Evolutionary conservation across 2,888 invertebrate genomes (phyloP), one percentile per base, ranked within the genome.

Genomic region (Acanthosepion esculentum): DNA sequence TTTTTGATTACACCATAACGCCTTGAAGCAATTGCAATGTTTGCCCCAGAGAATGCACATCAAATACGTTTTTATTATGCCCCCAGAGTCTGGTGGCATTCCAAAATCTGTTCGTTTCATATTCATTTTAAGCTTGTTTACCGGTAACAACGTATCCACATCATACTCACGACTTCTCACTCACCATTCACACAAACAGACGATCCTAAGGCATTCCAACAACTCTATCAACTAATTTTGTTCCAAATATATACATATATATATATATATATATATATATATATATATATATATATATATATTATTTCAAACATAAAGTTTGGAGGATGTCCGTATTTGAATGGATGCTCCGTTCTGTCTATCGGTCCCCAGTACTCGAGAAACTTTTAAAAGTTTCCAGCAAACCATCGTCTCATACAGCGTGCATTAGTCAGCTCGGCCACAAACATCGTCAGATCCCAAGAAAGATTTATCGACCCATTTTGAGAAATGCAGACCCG

Each of bases 211-310:
- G n/a, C 5, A 78, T 18, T 10, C 8, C n/a, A 78, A 2, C 41
- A 78, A 78, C 26, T 8, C 64, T n/a, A 55, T 55, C 55, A 55
- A 59, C 59, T 59, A 59, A 59, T 59, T 59, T 23, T 23, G 23
- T 23, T 20, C 59, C 59, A 59, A 59, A 23, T 59, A 5, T 1
- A 7, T 33, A n/a, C 33, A 78, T 78, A 78, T 33, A n/a, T 78
- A 78, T 78, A 78, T 78, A 78, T 78, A 78, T 78, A 78, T 78
- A 78, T 78, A 78, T 78, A 78, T 78, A 78, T 78, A 78, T 78
- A 29, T 78, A 29, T 78, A 78, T 78, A 78, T 78, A 78, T 78
- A 78, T 78, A 78, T 78, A n/a, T 78, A 78, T 78, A 78, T 78
- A 64, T n/a, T 15, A 15, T 15, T 53, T 15, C 15, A 53, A 15